Evolutionary conservation across 1,140 invertebrate genomes (phyloP).

Genomic region (Subanguina moxae): DNA sequence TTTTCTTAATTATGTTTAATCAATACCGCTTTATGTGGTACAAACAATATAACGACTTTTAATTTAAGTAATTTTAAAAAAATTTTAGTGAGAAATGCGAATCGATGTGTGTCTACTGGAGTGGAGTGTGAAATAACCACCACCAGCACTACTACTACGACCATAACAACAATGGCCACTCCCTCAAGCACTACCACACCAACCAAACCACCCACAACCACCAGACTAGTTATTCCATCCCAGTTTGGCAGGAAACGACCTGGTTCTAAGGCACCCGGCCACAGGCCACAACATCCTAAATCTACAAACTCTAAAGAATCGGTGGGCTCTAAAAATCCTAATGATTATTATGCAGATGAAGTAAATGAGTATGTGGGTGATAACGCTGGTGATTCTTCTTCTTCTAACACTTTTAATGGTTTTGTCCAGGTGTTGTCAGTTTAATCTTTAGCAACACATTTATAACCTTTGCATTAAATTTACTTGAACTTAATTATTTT

Average conservation of each 20-base stretch:
- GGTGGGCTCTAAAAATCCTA: neutral
- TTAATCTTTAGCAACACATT: no score
- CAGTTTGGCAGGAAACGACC: constrained; percentile 11
- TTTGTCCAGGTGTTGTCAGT: neutral
- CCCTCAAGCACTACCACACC: constrained; percentile 21
- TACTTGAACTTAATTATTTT: no score
- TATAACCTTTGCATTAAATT: no score
- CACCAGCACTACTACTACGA: constrained; percentile 30
- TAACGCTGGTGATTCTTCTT: neutral
- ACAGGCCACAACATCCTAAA: constrained; percentile 20
- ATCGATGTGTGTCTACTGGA: constrained; percentile 43
- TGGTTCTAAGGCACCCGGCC: constrained; percentile 11
- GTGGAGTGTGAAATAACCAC: constrained; percentile 37
- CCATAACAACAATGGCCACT: constrained; percentile 24
- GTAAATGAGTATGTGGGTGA: neutral
- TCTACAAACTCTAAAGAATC: neutral
- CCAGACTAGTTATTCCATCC: neutral
- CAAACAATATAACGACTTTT: no score
- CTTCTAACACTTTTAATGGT: neutral
- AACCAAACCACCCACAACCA: constrained; percentile 26
- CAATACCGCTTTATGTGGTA: no score
- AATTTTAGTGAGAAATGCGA: constrained; percentile 35
- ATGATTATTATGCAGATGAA: neutral
- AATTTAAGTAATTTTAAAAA: constrained; percentile 10
- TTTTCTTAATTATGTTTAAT: no score